A percentile compares a stretch with the other conserved stretches of the same genome.
Conservation (phyloP, 2,888 invertebrate species). For the Proisotoma minuta region DNA sequence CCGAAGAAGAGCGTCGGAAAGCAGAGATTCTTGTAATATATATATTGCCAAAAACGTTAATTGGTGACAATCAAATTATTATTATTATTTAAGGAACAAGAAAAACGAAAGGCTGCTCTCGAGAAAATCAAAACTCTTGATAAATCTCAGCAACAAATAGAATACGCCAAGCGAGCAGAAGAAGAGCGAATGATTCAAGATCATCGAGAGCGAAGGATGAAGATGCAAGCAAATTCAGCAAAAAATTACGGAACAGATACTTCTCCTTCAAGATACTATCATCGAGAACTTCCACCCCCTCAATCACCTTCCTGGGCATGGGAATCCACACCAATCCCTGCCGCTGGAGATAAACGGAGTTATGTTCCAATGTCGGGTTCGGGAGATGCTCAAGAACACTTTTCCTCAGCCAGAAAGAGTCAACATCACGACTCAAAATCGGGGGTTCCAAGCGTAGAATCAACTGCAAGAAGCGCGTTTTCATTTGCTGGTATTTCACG, state of each 20-base stretch:
- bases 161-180: too few species aligned
- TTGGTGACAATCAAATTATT: too few species aligned
- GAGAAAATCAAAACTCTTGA: too few species aligned
- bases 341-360: not conserved
- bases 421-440: not conserved
- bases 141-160: too few species aligned
- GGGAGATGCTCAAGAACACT: not conserved
- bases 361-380: not conserved
- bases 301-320: not conserved
- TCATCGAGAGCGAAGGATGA: too few species aligned
- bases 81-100: too few species aligned
- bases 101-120: too few species aligned
- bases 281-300: not conserved
- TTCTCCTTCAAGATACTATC: not conserved
- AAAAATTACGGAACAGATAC: too few species aligned
- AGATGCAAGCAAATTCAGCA: too few species aligned
- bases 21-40: too few species aligned
- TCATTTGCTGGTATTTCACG: not conserved
- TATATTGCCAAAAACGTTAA: too few species aligned
- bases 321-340: not conserved
- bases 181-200: too few species aligned
- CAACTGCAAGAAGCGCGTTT: not conserved
- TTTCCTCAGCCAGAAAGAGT: not conserved
- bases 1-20: slow-evolving; percentile 36
- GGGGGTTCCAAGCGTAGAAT: not conserved